Base-by-base conservation (phyloP, 2,888 invertebrate species). In the Ormia ochracea region DNA sequence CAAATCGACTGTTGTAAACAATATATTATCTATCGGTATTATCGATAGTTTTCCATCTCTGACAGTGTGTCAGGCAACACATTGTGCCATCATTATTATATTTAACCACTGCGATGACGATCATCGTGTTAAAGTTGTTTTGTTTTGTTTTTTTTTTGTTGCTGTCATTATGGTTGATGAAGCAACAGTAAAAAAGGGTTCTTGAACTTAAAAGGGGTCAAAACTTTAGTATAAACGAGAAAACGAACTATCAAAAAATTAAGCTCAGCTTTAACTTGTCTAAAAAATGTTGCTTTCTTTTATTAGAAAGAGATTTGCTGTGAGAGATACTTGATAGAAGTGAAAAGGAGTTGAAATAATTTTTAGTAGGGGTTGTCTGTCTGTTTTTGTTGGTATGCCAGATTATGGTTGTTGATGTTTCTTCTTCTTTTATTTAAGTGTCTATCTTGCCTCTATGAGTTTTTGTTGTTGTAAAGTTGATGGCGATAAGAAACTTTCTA, bases 151-250 rank as follows among this genome's bases (percentile, higher is more conserved):
- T 63, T 66, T 41, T 36, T 52, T 31, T 10, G 14, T 43, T 58
- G 56, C 3, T 38, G 38, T 12, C 33, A 36, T 21, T 43, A n/a
- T 31, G 31, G 36, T 31, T 48, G 41, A 69, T 76, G 76, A 76
- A 80, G 76, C 80, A 80, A 80, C 80, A 73, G 83, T 77, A 81
- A 87, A 63, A 87, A 87, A 87, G 87, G 87, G 87, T 87, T 87
- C 88, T 87, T 87, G 87, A 87, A 87, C 87, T 87, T 87, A 87
- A 87, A 87, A 86, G 88, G 86, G 87, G 87, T 87, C 87, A 87
- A 86, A 66, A 78, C 43, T 36, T 68, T 33, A 70, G n/a, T 59
- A 59, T 36, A 10, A 19, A 45, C 9, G 28, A 33, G 43, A 33
- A 72, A 52, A 26, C 14, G 28, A 52, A 10, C 50, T 19, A 26